phyloP scores from a whole-genome alignment of 2,113 vertebrate species.

The Rana temporaria region DNA sequence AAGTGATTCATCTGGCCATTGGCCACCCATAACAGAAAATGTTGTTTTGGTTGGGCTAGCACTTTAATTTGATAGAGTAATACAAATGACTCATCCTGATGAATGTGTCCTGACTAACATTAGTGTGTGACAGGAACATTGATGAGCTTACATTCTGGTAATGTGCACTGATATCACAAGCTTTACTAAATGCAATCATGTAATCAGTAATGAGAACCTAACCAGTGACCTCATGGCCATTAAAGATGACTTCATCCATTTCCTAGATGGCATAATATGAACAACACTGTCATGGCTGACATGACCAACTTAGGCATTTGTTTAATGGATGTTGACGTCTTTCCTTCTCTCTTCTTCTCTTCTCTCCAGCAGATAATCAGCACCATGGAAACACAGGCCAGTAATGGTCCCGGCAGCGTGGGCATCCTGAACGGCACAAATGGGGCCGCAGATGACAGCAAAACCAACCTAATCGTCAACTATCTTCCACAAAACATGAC shows the following conservation, averaged over 20 bases:
- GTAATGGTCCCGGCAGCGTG: constrained; percentile 89
- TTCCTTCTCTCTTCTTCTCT: constrained; percentile 60
- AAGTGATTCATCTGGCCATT: no score
- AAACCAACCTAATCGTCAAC: constrained; percentile 97
- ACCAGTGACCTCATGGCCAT: no score
- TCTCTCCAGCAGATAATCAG: constrained; percentile 95
- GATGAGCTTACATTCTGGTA: neutral
- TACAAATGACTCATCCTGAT: no score
- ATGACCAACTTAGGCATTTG: neutral
- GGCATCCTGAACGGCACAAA: constrained; percentile 87
- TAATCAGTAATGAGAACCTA: neutral
- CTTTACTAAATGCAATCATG: neutral
- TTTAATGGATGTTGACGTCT: constrained; percentile 37
- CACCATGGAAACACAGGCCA: constrained; percentile 98
- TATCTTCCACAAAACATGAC: constrained; percentile 98
- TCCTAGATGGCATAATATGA: no score
- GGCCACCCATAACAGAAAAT: no score
- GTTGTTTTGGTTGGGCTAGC: no score
- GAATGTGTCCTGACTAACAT: no score
- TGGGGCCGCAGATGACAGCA: constrained; percentile 89
- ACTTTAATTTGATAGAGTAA: no score
- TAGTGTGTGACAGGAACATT: no score
- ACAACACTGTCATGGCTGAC: neutral
- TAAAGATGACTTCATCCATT: neutral
- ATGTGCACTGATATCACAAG: no score